Percentiles rank a stretch among this genome's conserved stretches.
phyloP scores from a whole-genome alignment of 1,140 invertebrate species.

The Plutomurus gul region DNA sequence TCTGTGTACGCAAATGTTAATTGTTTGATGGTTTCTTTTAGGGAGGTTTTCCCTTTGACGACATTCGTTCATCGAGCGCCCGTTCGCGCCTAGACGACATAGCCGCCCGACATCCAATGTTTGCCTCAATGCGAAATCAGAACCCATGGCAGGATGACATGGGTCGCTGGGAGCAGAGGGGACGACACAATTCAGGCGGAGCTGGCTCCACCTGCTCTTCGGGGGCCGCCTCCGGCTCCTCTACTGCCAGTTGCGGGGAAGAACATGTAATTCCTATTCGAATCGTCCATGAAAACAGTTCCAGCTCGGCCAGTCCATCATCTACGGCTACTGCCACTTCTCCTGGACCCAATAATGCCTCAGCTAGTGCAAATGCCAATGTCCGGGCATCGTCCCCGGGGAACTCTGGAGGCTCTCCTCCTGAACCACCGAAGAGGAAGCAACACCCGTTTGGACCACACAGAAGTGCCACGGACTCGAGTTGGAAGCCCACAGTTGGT shows the following conservation, averaged over 20 bases:
- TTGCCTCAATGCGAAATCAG: slow-evolving; percentile 39
- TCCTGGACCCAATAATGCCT: not conserved
- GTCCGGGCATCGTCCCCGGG: too few species aligned
- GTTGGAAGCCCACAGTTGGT: not conserved
- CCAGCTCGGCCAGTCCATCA: not conserved
- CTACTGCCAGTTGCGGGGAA: slow-evolving; percentile 40
- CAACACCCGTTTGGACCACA: slow-evolving; percentile 10
- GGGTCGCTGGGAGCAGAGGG: not conserved
- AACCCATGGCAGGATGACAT: slow-evolving; percentile 15
- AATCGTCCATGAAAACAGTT: slow-evolving; percentile 23
- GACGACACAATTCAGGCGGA: slow-evolving; percentile 38
- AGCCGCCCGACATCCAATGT: slow-evolving; percentile 41
- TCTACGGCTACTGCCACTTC: not conserved
- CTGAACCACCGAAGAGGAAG: not conserved
- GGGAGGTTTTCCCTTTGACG: slow-evolving; percentile 26
- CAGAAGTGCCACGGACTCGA: not conserved
- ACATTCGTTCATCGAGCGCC: not conserved
- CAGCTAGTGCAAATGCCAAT: too few species aligned
- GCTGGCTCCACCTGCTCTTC: slow-evolving; percentile 28
- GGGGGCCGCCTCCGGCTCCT: slow-evolving; percentile 32
- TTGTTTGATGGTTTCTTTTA: not conserved
- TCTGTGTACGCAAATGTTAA: too few species aligned
- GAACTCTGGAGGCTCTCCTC: not conserved
- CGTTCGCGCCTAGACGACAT: slow-evolving; percentile 34
- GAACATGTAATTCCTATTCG: slow-evolving; percentile 45